phyloP scores from a whole-genome alignment of 2,113 vertebrate species.

The Entelurus aequoreus region DNA sequence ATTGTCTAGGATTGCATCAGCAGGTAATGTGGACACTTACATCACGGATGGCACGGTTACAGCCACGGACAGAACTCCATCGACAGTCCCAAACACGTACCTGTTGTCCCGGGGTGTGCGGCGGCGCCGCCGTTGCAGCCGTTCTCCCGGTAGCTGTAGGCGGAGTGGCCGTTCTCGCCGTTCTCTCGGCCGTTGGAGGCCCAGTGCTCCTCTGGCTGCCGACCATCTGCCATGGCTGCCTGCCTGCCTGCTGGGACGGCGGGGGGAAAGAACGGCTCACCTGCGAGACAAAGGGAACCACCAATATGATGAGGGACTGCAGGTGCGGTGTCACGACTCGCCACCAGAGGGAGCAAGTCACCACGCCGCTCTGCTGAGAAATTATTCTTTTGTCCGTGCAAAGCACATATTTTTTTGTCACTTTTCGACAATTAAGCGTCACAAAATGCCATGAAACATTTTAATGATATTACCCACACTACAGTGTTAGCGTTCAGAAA shows the following conservation, averaged over 20 bases:
- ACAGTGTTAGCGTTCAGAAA: too few relatives aligned
- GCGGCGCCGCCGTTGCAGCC: slow-evolving; percentile 54
- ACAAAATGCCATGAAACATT: background rate
- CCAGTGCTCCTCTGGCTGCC: slow-evolving; percentile 62
- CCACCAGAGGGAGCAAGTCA: slow-evolving; percentile 42
- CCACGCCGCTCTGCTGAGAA: background rate
- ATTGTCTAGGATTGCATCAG: slow-evolving; percentile 17
- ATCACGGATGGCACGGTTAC: background rate
- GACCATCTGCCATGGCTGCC: slow-evolving; percentile 67
- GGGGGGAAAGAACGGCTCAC: slow-evolving; percentile 34
- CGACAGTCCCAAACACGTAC: slow-evolving; percentile 21
- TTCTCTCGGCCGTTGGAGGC: slow-evolving; percentile 60
- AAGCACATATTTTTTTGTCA: background rate
- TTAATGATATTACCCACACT: background rate
- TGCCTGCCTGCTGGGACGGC: slow-evolving; percentile 48
- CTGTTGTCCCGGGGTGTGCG: slow-evolving; percentile 46
- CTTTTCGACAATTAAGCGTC: background rate
- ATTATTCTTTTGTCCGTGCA: slow-evolving; percentile 47
- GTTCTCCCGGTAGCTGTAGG: slow-evolving; percentile 63
- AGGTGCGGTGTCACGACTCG: background rate
- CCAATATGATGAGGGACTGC: background rate
- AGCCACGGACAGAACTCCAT: background rate
- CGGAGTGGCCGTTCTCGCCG: slow-evolving; percentile 61
- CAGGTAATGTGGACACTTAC: background rate
- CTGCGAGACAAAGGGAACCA: slow-evolving; percentile 6